phyloP scores from a whole-genome alignment of 2,888 invertebrate genomes.

The Heliconius charithonia region DNA sequence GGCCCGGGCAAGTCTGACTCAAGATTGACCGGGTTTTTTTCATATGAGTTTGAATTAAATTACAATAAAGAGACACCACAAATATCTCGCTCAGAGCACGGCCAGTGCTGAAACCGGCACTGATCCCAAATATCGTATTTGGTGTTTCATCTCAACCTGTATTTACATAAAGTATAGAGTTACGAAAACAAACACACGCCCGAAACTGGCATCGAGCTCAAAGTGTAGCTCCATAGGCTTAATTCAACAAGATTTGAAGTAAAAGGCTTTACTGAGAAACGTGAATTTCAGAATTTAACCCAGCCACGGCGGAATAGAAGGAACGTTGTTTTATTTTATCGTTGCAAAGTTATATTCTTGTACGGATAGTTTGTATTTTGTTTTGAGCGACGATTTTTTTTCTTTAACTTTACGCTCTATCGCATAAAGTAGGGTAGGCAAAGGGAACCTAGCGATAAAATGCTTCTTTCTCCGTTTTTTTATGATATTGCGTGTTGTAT shows the following conservation, averaged over 20 bases:
- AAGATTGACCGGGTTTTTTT: too few species aligned
- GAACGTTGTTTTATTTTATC: not conserved
- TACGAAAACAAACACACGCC: not conserved
- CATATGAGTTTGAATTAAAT: not conserved
- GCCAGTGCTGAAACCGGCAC: not conserved
- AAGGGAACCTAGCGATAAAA: too few species aligned
- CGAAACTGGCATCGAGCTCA: slow-evolving; percentile 8
- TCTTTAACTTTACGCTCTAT: too few species aligned
- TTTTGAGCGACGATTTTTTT: too few species aligned
- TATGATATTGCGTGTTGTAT: too few species aligned
- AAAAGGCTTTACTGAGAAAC: slow-evolving; percentile 9
- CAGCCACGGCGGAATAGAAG: not conserved
- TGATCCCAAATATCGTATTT: not conserved
- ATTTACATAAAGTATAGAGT: not conserved
- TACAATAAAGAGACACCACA: not conserved
- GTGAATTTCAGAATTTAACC: not conserved
- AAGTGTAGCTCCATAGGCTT: slow-evolving; percentile 21
- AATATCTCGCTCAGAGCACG: too few species aligned
- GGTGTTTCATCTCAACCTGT: not conserved
- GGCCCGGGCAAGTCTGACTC: too few species aligned
- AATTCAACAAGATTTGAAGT: slow-evolving; percentile 20
- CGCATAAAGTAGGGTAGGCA: too few species aligned
- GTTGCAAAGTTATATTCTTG: not conserved
- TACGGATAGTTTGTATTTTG: too few species aligned
- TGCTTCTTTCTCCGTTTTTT: too few species aligned